Evolutionary conservation across 2,797 vertebrate genomes (phyloP), one percentile per base, ranked within the genome.

Genomic region (Diglossa cyanea): DNA sequence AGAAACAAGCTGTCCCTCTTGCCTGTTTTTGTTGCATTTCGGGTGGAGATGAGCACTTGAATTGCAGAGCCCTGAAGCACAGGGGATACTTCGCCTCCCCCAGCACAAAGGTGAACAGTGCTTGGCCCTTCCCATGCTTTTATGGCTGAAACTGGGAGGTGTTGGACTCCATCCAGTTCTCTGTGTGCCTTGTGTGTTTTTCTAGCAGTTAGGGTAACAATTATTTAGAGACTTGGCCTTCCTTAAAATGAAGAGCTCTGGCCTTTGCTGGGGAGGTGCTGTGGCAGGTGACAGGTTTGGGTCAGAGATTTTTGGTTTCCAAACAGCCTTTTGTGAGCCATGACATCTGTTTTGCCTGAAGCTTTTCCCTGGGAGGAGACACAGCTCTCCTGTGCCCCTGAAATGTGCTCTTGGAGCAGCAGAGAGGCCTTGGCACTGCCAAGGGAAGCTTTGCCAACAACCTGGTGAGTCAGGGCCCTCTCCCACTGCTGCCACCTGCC

Each of bases 261-360:
- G 9, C 12, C 31, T 55, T 42, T 47, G 42, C 24, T 23, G 6
- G 7, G 5, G 54, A 39, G 24, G 8, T 23, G 63, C 44, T 16
- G 13, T 23, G 25, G 44, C 50, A 18, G 0, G 0, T 23, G 31
- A 30, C 2, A 5, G 11, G 13, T 47, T 70, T 24, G 33, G 30
- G 39, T 40, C 44, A 51, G 7, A n/a, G 17, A 3, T 17, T 44
- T 53, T 18, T 30, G 8, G 30, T 42, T 30, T 66, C 40, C 20
- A 17, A 30, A 7, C 11, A 19, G 50, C 61, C 11, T 60, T 23
- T 8, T 28, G 16, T 11, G 24, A 37, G n/a, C 19, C 10, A 1
- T 2, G 1, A 7, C 10, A 5, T 5, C 7, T 0, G 0, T 24
- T 35, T 9, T 35, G 26, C 58, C 13, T 73, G 5, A 50, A 65